phyloP scores from a whole-genome alignment of 2,113 vertebrate genomes.

The Malurus melanocephalus region DNA sequence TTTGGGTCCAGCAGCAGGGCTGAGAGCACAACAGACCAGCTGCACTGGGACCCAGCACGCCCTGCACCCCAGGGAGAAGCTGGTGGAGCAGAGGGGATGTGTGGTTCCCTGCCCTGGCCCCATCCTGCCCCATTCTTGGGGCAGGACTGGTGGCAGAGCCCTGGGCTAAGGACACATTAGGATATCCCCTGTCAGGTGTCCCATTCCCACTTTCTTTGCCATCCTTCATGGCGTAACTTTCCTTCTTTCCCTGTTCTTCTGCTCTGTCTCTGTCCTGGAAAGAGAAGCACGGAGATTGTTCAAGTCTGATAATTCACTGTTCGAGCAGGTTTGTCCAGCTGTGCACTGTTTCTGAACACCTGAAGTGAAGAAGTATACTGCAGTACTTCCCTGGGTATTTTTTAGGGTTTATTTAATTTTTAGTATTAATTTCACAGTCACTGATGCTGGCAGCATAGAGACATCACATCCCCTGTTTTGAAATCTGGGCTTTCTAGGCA shows the following conservation, averaged over 20 bases:
- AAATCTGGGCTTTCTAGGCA: neutral
- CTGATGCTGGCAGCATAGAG: neutral
- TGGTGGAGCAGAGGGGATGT: neutral
- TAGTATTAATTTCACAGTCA: neutral
- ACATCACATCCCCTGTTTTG: neutral
- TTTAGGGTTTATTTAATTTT: neutral
- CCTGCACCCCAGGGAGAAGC: neutral
- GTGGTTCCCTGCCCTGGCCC: neutral
- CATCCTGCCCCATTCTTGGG: neutral
- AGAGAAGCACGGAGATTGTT: neutral
- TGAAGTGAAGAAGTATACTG: neutral
- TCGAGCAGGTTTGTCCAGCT: neutral
- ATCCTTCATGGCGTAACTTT: neutral
- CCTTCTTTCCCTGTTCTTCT: neutral
- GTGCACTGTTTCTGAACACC: neutral
- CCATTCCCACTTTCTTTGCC: neutral
- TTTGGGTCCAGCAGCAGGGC: accelerated
- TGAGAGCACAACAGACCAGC: accelerated
- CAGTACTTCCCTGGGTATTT: neutral
- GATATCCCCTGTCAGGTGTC: neutral
- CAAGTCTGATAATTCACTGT: neutral
- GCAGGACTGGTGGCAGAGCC: neutral
- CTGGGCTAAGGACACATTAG: neutral
- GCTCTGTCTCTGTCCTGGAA: neutral
- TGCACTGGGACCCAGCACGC: accelerated